Evolutionary conservation across 2,888 invertebrate genomes (phyloP).

Genomic region (Girardia tigrina): DNA sequence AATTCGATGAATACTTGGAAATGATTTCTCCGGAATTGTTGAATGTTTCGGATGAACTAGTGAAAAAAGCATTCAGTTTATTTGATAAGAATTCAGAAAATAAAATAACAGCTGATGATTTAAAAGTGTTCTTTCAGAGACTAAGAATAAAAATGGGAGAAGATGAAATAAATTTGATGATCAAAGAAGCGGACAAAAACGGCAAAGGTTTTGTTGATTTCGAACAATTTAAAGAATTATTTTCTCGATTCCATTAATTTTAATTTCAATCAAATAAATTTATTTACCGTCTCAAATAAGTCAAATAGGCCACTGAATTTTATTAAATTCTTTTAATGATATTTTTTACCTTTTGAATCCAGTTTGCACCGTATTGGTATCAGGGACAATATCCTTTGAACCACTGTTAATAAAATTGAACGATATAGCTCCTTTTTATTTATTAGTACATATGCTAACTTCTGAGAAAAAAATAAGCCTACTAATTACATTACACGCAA

Average conservation of each 20-base stretch:
- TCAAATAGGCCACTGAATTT: not conserved
- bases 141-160: slow-evolving; percentile 17
- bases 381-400: too few relatives aligned
- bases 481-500: too few relatives aligned
- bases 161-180: slow-evolving; percentile 2
- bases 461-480: too few relatives aligned
- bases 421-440: too few relatives aligned
- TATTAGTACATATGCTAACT: too few relatives aligned
- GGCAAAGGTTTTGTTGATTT: not conserved
- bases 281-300: too few relatives aligned
- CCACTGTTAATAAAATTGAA: too few relatives aligned
- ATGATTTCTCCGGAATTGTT: not conserved
- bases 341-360: too few relatives aligned
- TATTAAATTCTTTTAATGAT: too few relatives aligned
- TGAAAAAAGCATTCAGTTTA: not conserved
- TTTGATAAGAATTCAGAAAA: not conserved
- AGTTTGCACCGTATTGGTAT: too few relatives aligned
- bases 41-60: not conserved
- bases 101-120: slow-evolving; percentile 12
- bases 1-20: slow-evolving; percentile 1
- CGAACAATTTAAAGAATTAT: not conserved
- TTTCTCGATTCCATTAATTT: not conserved
- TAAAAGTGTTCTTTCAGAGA: not conserved
- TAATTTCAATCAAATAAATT: not conserved
- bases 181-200: slow-evolving; percentile 2